Conservation (phyloP, 92 coral and sea anemone genomes). For the Hydrozoanthus gracilis region DNA sequence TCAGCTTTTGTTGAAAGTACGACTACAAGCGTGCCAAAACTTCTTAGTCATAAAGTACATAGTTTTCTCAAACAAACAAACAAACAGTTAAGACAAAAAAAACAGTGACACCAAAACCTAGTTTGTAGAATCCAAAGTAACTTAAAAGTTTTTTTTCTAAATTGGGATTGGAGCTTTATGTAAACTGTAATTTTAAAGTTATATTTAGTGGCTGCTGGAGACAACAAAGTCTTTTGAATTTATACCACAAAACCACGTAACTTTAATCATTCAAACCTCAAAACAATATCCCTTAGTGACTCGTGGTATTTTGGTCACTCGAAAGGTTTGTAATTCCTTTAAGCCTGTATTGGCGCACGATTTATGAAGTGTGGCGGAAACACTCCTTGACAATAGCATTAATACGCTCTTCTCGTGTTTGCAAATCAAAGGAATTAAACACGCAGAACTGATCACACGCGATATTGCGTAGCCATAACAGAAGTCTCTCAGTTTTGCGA, state of each 20-base stretch:
- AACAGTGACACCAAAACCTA: too few species aligned
- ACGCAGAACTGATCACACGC: not conserved
- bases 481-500: not conserved
- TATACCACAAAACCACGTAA: not conserved
- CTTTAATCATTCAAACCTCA: not conserved
- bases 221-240: constrained; percentile 5
- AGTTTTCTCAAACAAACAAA: too few species aligned
- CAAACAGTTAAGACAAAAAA: too few species aligned
- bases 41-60: too few species aligned
- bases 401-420: not conserved
- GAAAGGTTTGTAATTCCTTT: not conserved
- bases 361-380: not conserved
- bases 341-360: constrained; percentile 3
- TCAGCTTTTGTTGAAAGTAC: too few species aligned
- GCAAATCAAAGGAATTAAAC: not conserved
- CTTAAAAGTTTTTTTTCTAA: too few species aligned
- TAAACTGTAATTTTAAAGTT: too few species aligned
- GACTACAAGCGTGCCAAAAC: too few species aligned
- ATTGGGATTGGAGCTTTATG: too few species aligned
- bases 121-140: too few species aligned
- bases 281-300: not conserved
- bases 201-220: not conserved
- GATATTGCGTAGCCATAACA: not conserved
- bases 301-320: not conserved
- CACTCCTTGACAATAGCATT: not conserved